Evolutionary conservation across 2,888 invertebrate genomes (phyloP), one percentile per base, ranked within the genome.

Genomic region (Cephus pygmeus): DNA sequence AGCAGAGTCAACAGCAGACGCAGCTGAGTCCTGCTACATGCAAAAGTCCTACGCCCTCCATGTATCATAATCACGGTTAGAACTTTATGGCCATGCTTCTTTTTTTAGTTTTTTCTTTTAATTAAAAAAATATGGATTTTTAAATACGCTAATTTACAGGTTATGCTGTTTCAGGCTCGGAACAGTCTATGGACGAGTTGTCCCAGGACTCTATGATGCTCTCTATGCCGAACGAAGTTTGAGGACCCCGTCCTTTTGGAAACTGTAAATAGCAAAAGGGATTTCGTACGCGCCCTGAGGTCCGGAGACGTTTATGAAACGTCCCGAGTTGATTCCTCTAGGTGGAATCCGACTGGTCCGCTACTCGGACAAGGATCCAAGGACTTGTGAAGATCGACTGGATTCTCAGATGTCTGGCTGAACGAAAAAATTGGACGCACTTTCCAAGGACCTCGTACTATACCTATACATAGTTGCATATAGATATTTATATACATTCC

Each of bases 181-280:
- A 89, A 82, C 89, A 89, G 82, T 96, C 96, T 76, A 94, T 97
- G 94, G 97, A 97, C 92, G 97, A 97, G 89, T 92, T 97, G 71
- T 97, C 97, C 2, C 96, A 97, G 91, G 97, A 97, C 88, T 97
- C 97, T n/a, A 95, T 96, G 83, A 95, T 97, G 90, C 95, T 96
- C 90, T 96, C 96, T 92, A 96, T 96, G 96, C 96, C 96, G 92
- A 95, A 95, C 88, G 96, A 96, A 92, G 96, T 96, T 88, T 95
- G 92, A 92, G 71, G 71, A 71, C 31, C 30, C 11, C 15, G 31
- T 71, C 4, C 31, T 3, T 30, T 71, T 30, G 31, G 12, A 33
- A 30, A 71, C n/a, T 34, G 74, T 73, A 73, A 23, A 73, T 34
- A 33, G 74, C 34, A 4, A 34, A 73, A 30, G 9, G 40, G 40